A percentile compares a stretch with the other conserved stretches of the same genome.
Evolutionary conservation across 2,888 invertebrate species (phyloP).

Genomic region (Lissocephala sabroskyi): DNA sequence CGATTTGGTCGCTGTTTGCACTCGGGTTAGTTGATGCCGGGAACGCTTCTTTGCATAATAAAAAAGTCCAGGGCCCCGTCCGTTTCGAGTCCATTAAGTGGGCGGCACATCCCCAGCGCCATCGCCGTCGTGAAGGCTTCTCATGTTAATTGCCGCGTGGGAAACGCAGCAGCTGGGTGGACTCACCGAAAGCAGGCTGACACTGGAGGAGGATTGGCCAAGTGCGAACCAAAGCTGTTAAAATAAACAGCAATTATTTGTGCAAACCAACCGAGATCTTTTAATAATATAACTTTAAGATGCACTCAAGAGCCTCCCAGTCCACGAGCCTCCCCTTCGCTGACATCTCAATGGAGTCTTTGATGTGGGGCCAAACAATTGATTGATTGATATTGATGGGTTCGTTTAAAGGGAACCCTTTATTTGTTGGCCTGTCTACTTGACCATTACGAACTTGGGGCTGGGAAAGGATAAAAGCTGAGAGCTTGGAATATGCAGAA

Average conservation of each 20-base stretch:
- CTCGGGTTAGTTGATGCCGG: constrained; percentile 33
- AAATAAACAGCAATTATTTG: constrained; percentile 63
- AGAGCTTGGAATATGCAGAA: no score
- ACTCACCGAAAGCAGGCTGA: constrained; percentile 9
- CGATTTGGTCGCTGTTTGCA: no score
- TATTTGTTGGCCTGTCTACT: no score
- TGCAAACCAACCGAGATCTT: constrained; percentile 52
- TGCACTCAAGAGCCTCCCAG: neutral
- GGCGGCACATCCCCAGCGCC: constrained; percentile 18
- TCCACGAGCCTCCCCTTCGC: neutral
- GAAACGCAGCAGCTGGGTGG: constrained; percentile 40
- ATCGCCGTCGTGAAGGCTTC: no score
- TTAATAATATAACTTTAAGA: constrained; percentile 5
- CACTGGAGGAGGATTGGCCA: constrained; percentile 14
- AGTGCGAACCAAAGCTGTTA: constrained; percentile 53
- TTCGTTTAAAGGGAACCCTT: no score
- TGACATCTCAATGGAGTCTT: constrained; percentile 17
- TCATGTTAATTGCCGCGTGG: constrained; percentile 53
- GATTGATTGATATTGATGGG: constrained; percentile 61
- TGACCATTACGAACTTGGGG: no score
- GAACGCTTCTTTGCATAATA: constrained; percentile 58
- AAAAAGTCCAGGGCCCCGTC: constrained; percentile 10
- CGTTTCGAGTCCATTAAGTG: constrained; percentile 9
- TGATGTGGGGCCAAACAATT: constrained; percentile 38
- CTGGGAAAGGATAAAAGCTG: no score